Percentiles rank a stretch among this genome's conserved stretches.
phyloP scores from a whole-genome alignment of 2,888 invertebrate genomes.

The Zhengitettix transpicula region DNA sequence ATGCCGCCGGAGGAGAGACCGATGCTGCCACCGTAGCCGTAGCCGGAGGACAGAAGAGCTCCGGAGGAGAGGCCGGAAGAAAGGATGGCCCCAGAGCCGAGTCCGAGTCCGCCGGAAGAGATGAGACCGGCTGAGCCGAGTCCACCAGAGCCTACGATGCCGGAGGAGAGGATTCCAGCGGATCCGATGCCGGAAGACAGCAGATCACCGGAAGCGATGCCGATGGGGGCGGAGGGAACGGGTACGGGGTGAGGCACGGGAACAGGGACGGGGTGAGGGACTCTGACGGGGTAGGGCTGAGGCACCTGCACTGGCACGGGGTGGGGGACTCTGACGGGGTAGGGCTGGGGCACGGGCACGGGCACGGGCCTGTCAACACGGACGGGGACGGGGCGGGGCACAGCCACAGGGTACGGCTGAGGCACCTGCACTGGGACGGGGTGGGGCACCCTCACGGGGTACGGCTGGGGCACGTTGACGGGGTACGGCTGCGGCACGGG shows the following conservation, averaged over 20 bases:
- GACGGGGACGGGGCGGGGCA: background rate
- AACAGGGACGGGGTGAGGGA: background rate
- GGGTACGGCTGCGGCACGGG: constrained; percentile 1
- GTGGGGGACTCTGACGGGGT: constrained; percentile 1
- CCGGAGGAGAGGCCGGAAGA: too few relatives aligned
- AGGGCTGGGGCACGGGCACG: background rate
- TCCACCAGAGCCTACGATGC: too few relatives aligned
- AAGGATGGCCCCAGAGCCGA: too few relatives aligned
- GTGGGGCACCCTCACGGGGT: constrained; percentile 1
- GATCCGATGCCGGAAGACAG: background rate
- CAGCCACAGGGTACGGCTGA: background rate
- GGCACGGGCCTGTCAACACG: background rate
- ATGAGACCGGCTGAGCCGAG: too few relatives aligned
- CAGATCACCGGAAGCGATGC: background rate
- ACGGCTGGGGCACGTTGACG: constrained; percentile 1
- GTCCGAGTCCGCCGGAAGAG: too few relatives aligned
- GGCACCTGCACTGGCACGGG: constrained; percentile 3
- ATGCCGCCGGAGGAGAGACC: too few relatives aligned
- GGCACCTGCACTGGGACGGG: background rate
- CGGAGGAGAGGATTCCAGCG: too few relatives aligned
- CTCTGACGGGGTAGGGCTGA: background rate
- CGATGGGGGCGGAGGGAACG: background rate
- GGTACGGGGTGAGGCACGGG: background rate
- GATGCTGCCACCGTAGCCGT: too few relatives aligned
- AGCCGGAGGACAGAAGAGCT: too few relatives aligned